Evolutionary conservation across 1,140 invertebrate species (phyloP), one percentile per base, ranked within the genome.

Genomic region (Drosophila biarmipes): DNA sequence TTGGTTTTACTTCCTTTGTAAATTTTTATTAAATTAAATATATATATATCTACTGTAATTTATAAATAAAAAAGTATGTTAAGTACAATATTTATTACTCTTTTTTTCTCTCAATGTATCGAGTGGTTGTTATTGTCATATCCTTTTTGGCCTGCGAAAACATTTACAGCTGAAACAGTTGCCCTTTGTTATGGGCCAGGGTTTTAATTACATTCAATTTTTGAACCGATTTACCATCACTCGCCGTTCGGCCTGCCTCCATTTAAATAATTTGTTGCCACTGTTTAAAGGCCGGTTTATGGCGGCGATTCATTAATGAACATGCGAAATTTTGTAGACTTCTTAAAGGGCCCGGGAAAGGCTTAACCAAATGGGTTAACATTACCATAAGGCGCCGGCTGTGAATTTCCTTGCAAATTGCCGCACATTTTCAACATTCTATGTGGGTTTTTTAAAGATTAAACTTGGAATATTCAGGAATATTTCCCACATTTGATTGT

Each of bases 231-330:
- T 69, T 56, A 31, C 64, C 64, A 56, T 69, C 48, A 67, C 38
- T 68, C 42, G 27, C 8, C 42, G 42, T n/a, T 45, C 6, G 14
- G 29, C 2, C 5, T 6, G n/a, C n/a, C 15, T 49, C 21, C 51
- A 66, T 76, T 77, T 54, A 73, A 72, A 78, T 78, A 72, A 73
- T 42, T 64, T 40, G 34, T 27, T 14, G 52, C 69, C 56, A 38
- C 77, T 64, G 46, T 80, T 64, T 59, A 63, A 43, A 5, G 62
- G 19, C 42, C n/a, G 38, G 14, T 79, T 67, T 76, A 80, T 66
- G 53, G 48, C 67, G 53, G 40, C 43, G 66, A 49, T 58, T 69
- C 43, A 84, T 82, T 82, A 78, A 82, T 84, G 80, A 64, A 64
- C 14, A 38, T 51, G 64, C 17, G 7, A 46, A 38, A 17, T 49